A percentile compares a stretch with the other conserved stretches of the same genome.
Evolutionary conservation across 2,888 invertebrate genomes (phyloP).

Genomic region (Ischnura elegans): DNA sequence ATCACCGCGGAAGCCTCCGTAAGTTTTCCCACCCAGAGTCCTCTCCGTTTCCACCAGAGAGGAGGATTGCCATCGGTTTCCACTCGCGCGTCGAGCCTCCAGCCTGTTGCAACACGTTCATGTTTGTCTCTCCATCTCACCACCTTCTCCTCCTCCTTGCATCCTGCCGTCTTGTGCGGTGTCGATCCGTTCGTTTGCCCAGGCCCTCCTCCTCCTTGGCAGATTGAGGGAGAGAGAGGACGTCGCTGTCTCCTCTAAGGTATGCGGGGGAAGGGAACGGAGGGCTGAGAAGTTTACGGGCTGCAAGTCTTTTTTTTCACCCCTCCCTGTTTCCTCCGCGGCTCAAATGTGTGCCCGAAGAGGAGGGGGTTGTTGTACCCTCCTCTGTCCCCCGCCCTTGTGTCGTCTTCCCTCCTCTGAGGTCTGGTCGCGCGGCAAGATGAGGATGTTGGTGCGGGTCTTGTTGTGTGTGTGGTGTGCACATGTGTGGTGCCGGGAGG

Average conservation of each 20-base stretch:
- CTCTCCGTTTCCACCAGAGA: neutral
- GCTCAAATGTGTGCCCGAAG: neutral
- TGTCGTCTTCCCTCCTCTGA: neutral
- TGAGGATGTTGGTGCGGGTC: neutral
- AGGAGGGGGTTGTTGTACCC: neutral
- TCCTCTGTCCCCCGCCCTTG: neutral
- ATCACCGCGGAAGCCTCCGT: too few relatives aligned
- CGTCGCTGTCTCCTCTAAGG: neutral
- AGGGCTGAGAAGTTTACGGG: neutral
- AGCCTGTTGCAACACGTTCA: slow-evolving; percentile 59
- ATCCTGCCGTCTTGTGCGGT: neutral
- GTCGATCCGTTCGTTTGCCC: neutral
- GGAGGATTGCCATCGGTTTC: too few relatives aligned
- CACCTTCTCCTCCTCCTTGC: neutral
- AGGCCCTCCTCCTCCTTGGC: neutral
- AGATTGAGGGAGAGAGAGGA: too few relatives aligned
- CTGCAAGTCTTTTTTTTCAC: neutral
- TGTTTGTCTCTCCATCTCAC: slow-evolving; percentile 39
- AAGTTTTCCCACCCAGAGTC: neutral
- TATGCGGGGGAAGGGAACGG: neutral
- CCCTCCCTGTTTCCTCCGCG: neutral
- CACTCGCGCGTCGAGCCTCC: neutral
- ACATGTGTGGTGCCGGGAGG: neutral
- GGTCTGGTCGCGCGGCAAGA: neutral
- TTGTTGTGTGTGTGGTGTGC: slow-evolving; percentile 15